Evolutionary conservation across 2,797 vertebrate genomes (phyloP), one percentile per base, ranked within the genome.

Genomic region (Myripristis jacobus): DNA sequence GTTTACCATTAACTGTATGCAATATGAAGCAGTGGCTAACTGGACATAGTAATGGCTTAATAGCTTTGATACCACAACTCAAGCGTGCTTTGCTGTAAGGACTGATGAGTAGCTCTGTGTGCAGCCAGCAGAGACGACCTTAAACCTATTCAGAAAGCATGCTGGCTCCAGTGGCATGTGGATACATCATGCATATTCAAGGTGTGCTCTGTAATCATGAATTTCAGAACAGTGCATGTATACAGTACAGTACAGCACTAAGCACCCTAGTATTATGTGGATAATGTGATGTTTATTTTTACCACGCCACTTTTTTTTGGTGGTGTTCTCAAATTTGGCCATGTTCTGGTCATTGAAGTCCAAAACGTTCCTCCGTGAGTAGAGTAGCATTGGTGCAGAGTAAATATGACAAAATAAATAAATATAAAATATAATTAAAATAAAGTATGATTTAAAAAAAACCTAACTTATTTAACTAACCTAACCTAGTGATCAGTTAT

Each of bases 41-140:
- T 52, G 34, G 12, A 62, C 73, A 75, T 58, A 66, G 58, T 70
- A 60, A 76, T 44, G 22, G 54, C 73, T 68, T 22, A 59, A 48
- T 51, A 48, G 64, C 53, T 80, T 68, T 75, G 54, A 76, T 59
- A 75, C 27, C 31, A 57, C 63, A 48, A 12, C 47, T 12, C 29
- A 73, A 65, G 72, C 73, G 21, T 66, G 18, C 44, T 79, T 71
- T 56, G 29, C 52, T 72, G 22, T 52, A 67, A 52, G 57, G 48
- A 57, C 29, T 43, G 66, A 55, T 0, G 2, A 36, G 22, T 19
- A 41, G 19, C 6, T 12, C 11, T 18, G 12, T 41, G 47, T 75
- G 63, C 50, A 41, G 34, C 53, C 51, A 10, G 43, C 64, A 41
- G n/a, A 22, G 61, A 8, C 58, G 55, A 57, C 60, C 24, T 75